phyloP scores from a whole-genome alignment of 2,888 invertebrate genomes.

The Globia sparganii region DNA sequence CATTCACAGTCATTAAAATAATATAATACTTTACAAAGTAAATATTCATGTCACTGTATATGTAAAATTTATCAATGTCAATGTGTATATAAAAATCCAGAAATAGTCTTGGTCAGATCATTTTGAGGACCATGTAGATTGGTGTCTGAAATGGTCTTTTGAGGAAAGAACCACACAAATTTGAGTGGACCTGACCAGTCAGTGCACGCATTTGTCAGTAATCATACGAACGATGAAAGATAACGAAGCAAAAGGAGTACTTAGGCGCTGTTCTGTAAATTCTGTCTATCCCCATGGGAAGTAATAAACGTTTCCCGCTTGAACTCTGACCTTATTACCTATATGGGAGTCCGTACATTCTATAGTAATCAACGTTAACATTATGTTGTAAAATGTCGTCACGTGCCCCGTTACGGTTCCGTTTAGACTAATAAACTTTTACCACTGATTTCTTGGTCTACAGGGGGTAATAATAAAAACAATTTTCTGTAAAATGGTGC shows the following conservation, averaged over 20 bases:
- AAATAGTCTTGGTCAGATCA: too few species aligned
- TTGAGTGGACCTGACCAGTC: too few species aligned
- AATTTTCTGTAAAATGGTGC: background rate
- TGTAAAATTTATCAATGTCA: too few species aligned
- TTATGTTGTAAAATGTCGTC: constrained; percentile 47
- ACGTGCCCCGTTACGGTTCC: constrained; percentile 42
- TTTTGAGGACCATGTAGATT: too few species aligned
- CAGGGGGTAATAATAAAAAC: constrained; percentile 17
- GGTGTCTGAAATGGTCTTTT: too few species aligned
- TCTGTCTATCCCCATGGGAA: background rate
- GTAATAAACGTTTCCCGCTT: constrained; percentile 3
- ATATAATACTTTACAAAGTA: too few species aligned
- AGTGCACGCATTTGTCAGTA: too few species aligned
- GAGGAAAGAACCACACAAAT: too few species aligned
- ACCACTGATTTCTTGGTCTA: constrained; percentile 30
- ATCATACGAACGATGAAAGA: too few species aligned
- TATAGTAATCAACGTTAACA: constrained; percentile 52
- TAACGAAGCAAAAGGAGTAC: background rate
- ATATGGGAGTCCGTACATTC: constrained; percentile 21
- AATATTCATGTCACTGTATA: too few species aligned
- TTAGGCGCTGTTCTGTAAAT: background rate
- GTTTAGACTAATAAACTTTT: constrained; percentile 54
- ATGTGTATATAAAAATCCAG: too few species aligned
- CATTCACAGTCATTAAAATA: too few species aligned
- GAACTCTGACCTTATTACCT: constrained; percentile 13